Evolutionary conservation across 2,113 vertebrate genomes (phyloP).

Genomic region (Cinclus cinclus): DNA sequence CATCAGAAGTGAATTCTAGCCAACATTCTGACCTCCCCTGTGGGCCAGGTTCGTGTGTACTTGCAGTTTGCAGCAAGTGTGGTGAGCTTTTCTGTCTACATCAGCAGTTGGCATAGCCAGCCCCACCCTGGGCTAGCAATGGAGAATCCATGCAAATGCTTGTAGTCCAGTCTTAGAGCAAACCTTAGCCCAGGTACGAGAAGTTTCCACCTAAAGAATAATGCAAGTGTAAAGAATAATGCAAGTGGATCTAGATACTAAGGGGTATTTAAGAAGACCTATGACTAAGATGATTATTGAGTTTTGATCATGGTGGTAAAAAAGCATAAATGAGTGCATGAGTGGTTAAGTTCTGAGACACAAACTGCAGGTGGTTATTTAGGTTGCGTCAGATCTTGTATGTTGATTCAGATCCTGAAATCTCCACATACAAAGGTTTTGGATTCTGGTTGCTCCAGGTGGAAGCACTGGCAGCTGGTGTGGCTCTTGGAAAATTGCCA

Average conservation of each 20-base stretch:
- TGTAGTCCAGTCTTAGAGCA: not conserved
- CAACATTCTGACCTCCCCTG: not conserved
- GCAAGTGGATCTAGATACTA: not conserved
- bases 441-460: not conserved
- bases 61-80: not conserved
- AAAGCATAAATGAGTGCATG: not conserved
- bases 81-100: not conserved
- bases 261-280: not conserved
- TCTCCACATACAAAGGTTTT: not conserved
- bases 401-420: not conserved
- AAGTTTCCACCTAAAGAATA: not conserved
- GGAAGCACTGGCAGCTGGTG: not conserved
- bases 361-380: not conserved
- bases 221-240: not conserved
- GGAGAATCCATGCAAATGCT: not conserved
- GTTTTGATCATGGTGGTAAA: not conserved
- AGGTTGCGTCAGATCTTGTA: not conserved
- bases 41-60: fast-evolving
- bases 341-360: not conserved
- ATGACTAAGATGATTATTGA: not conserved
- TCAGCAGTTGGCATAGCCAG: not conserved
- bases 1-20: not conserved
- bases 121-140: not conserved
- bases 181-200: not conserved
- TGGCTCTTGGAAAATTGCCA: not conserved